A percentile compares a stretch with the other conserved stretches of the same genome.
Conservation (phyloP, 2,113 vertebrate genomes). For the Colistium nudipinnis region DNA sequence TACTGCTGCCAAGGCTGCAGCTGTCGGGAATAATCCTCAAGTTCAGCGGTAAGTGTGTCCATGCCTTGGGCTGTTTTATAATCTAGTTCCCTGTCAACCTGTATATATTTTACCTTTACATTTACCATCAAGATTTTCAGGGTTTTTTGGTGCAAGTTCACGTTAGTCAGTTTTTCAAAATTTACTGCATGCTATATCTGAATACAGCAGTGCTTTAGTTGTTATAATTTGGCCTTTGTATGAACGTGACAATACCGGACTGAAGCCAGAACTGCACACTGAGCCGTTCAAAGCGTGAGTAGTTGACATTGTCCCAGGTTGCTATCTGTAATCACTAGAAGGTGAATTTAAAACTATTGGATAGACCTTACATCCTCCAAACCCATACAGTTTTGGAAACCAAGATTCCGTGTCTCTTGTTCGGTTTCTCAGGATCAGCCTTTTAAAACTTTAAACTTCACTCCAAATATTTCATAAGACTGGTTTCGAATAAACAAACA, state of each 20-base stretch:
- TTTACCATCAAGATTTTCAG: background rate
- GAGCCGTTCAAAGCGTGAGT: conserved; percentile 53
- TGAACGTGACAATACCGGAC: conserved; percentile 82
- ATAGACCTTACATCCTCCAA: conserved; percentile 53
- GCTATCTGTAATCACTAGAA: conserved; percentile 58
- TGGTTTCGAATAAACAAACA: conserved; percentile 62
- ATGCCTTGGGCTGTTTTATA: background rate
- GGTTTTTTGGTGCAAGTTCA: conserved; percentile 23
- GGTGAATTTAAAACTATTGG: conserved; percentile 52
- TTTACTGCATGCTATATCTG: conserved; percentile 27
- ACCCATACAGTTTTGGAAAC: conserved; percentile 55
- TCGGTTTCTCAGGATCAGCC: conserved; percentile 58
- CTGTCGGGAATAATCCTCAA: conserved; percentile 52
- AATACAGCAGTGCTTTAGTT: conserved; percentile 46
- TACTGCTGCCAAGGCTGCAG: conserved; percentile 60
- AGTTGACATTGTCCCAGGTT: conserved; percentile 74
- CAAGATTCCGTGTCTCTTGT: conserved; percentile 48
- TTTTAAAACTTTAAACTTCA: conserved; percentile 32
- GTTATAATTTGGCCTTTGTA: conserved; percentile 72
- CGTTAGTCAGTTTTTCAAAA: conserved; percentile 20
- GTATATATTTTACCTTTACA: background rate
- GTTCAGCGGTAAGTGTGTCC: conserved; percentile 71
- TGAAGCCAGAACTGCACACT: conserved; percentile 61
- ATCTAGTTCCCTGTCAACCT: background rate
- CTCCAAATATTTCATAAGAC: conserved; percentile 50